Percentiles rank a stretch among this genome's conserved stretches.
Conservation (phyloP, 2,113 vertebrate genomes). For the Myiopsitta monachus region DNA sequence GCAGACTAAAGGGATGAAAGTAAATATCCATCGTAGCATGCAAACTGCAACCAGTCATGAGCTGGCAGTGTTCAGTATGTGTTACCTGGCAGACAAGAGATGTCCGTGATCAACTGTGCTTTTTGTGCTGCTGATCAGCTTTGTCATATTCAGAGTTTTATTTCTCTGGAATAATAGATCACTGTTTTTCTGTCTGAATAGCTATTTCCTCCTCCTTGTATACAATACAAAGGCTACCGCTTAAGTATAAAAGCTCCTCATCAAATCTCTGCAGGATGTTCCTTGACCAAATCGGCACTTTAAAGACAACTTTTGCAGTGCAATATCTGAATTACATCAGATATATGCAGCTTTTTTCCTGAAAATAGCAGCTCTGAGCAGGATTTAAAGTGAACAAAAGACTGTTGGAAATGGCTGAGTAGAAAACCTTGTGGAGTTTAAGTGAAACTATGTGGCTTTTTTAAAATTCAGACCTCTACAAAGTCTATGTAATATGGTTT, state of each 20-base stretch:
- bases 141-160: neutral
- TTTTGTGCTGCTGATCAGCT: neutral
- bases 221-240: neutral
- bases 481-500: neutral
- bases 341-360: neutral
- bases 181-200: slow-evolving; percentile 14
- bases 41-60: neutral
- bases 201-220: slow-evolving; percentile 17
- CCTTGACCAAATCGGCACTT: slow-evolving; percentile 10
- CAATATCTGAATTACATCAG: neutral
- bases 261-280: slow-evolving; percentile 14
- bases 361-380: neutral
- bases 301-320: neutral
- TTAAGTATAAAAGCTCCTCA: slow-evolving; percentile 43
- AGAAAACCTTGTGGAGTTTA: neutral
- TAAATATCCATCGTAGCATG: neutral
- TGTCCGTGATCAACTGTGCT: neutral
- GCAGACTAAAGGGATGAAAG: neutral
- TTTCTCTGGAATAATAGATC: neutral
- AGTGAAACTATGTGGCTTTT: neutral
- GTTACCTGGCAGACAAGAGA: neutral
- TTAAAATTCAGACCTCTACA: neutral
- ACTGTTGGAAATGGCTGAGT: neutral
- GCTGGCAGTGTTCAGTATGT: fast-evolving
- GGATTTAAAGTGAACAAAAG: neutral